phyloP scores from a whole-genome alignment of 2,888 invertebrate species.

The Steinernema scapterisci region DNA sequence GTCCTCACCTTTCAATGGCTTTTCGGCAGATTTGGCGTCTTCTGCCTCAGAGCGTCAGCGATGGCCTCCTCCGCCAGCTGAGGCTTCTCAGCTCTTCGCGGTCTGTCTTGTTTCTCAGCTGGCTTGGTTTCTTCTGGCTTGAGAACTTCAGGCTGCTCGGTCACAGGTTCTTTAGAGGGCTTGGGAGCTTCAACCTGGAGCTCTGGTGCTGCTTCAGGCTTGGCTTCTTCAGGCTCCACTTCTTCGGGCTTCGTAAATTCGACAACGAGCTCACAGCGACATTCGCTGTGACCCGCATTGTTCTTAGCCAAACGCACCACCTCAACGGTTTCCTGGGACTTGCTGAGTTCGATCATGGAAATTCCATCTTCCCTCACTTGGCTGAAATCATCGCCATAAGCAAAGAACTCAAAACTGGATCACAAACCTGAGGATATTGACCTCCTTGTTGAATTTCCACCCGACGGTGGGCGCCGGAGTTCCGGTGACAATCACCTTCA shows the following conservation, averaged over 20 bases:
- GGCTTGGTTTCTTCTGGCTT: conserved; percentile 35
- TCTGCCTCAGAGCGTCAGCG: too few relatives aligned
- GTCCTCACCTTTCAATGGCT: too few relatives aligned
- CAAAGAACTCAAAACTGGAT: too few relatives aligned
- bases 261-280: conserved; percentile 14
- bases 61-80: too few relatives aligned
- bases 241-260: conserved; percentile 3
- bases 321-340: background rate
- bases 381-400: too few relatives aligned
- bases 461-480: conserved; percentile 65
- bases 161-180: background rate
- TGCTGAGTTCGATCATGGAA: conserved; percentile 29
- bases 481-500: conserved; percentile 65
- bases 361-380: conserved; percentile 38
- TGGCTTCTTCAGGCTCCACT: background rate
- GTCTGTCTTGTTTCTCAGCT: conserved; percentile 34
- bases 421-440: background rate
- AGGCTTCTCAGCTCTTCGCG: too few relatives aligned
- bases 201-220: conserved; percentile 10
- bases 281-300: conserved; percentile 5
- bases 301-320: conserved; percentile 37
- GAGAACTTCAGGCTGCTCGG: background rate
- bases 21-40: too few relatives aligned
- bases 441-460: conserved; percentile 50
- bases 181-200: conserved; percentile 17